Conservation (phyloP, 2,888 invertebrate genomes). For the Lycophotia porphyrea region DNA sequence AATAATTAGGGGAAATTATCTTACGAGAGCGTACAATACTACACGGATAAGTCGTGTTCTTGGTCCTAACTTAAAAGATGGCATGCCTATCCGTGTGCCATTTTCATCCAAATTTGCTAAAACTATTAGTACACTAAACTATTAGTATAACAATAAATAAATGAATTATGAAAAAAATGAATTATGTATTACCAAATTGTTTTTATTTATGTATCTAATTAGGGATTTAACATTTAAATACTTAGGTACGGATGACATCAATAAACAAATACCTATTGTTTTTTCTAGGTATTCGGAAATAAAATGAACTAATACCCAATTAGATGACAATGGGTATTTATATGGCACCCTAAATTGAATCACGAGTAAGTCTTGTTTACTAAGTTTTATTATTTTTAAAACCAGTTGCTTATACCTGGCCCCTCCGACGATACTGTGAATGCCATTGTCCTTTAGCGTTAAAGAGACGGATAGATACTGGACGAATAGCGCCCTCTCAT, state of each 20-base stretch:
- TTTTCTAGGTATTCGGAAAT: not conserved
- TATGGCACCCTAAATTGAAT: not conserved
- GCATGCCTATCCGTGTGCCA: not conserved
- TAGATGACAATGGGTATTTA: not conserved
- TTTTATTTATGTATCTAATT: too few species aligned
- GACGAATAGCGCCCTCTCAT: not conserved
- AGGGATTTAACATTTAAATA: not conserved
- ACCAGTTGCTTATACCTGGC: not conserved
- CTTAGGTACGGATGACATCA: not conserved
- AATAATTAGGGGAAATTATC: too few species aligned
- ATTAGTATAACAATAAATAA: too few species aligned
- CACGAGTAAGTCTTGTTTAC: not conserved
- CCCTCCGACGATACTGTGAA: not conserved
- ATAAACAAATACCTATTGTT: not conserved
- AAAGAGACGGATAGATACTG: not conserved
- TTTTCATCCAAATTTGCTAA: not conserved
- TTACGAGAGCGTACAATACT: too few species aligned
- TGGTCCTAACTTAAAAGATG: not conserved
- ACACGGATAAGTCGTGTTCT: too few species aligned
- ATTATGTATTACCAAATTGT: too few species aligned
- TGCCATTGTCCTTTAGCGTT: not conserved
- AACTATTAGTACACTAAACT: not conserved
- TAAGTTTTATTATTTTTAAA: not conserved
- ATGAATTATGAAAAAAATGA: too few species aligned
- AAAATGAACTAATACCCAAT: not conserved